Percentiles rank a stretch among this genome's conserved stretches.
Conservation (phyloP, 2,113 vertebrate genomes). For the Delphinus delphis region DNA sequence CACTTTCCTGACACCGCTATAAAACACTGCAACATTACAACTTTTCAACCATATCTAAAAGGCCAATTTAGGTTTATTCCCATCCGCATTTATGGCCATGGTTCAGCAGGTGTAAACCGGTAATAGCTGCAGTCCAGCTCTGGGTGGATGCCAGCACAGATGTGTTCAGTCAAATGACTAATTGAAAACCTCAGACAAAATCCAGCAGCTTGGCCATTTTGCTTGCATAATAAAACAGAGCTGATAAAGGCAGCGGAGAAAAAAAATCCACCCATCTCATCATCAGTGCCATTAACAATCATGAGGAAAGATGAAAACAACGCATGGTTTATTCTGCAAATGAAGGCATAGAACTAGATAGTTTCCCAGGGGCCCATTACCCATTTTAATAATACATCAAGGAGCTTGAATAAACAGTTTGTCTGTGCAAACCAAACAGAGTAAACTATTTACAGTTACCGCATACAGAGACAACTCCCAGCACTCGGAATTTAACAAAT, state of each 20-base stretch:
- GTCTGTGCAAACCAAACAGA: constrained; percentile 95
- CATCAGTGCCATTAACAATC: constrained; percentile 99
- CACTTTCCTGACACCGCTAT: constrained; percentile 74
- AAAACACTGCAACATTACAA: constrained; percentile 81
- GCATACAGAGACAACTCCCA: constrained; percentile 95
- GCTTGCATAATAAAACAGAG: constrained; percentile 96
- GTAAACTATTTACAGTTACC: constrained; percentile 94
- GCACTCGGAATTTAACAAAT: constrained; percentile 96
- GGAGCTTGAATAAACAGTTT: constrained; percentile 97
- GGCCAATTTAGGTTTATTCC: constrained; percentile 87
- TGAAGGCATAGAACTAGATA: constrained; percentile 99
- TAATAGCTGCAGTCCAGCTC: constrained; percentile 90
- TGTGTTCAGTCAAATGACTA: constrained; percentile 99
- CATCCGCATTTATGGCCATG: constrained; percentile 84
- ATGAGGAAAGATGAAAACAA: constrained; percentile 99
- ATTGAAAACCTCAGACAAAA: constrained; percentile 99
- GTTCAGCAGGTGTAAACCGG: constrained; percentile 90
- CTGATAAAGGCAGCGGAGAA: constrained; percentile 91
- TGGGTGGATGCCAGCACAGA: constrained; percentile 97
- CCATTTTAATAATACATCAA: constrained; percentile 99
- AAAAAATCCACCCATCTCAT: constrained; percentile 95
- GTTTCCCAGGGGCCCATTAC: constrained; percentile 99
- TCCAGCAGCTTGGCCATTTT: constrained; percentile 98
- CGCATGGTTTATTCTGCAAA: constrained; percentile 99
- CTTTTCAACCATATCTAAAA: constrained; percentile 87